These are phyloP conservation scores for Zosterops lateralis DNA, from an alignment of 2,113 vertebrate species.

Conservation along the genomic window DNA sequence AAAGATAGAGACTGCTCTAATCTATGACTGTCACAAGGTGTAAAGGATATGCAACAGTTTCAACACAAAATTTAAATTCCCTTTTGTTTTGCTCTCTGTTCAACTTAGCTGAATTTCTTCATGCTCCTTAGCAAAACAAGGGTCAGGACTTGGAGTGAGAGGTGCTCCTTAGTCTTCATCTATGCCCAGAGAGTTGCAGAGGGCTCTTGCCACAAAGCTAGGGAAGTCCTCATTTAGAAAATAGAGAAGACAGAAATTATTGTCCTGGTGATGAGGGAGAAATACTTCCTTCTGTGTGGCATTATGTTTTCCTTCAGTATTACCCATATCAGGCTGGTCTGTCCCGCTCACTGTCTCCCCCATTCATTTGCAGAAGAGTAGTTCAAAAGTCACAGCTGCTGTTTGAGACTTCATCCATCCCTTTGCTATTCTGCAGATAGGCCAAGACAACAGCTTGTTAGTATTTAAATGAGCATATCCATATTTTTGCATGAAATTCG, in stretches of 20 bases:
- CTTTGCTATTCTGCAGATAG: background rate
- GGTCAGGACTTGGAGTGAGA: background rate
- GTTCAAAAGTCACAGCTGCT: background rate
- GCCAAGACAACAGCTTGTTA: conserved; percentile 29
- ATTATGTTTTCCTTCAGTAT: background rate
- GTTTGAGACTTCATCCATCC: background rate
- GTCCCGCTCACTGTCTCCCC: background rate
- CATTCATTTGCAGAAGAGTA: background rate
- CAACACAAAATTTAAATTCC: background rate
- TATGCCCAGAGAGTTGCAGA: background rate
- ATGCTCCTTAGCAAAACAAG: background rate
- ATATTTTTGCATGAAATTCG: conserved; percentile 21
- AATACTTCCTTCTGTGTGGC: background rate
- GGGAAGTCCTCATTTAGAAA: background rate
- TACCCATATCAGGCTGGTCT: background rate
- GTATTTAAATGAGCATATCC: conserved; percentile 19
- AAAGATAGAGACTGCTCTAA: background rate
- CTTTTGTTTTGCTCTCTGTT: background rate
- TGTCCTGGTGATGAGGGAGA: background rate
- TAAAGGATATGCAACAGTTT: background rate
- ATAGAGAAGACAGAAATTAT: background rate
- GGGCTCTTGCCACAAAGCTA: background rate
- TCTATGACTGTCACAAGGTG: background rate
- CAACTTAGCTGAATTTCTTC: background rate
- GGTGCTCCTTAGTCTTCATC: background rate